Percentiles rank a stretch among this genome's conserved stretches.
These are phyloP conservation scores for Gymnothorax javanicus DNA, from an alignment of 2,797 vertebrate genomes.

Conservation along the genomic window DNA sequence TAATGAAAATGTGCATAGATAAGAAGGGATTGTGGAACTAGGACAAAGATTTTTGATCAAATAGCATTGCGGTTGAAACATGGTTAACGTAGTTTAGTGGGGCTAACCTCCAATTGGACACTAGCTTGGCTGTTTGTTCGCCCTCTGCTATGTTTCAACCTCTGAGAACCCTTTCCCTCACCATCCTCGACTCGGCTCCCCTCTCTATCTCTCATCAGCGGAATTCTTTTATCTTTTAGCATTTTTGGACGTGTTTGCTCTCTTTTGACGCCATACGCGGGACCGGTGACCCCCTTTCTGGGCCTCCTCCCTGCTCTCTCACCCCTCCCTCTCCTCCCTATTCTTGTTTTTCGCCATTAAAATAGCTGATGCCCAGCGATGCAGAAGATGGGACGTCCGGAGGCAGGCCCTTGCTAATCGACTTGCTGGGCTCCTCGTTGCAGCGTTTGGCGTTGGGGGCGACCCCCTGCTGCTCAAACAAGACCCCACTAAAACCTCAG, in stretches of 20 bases:
- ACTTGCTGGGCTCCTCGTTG: slow-evolving; percentile 3
- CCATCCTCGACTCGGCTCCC: too few species aligned
- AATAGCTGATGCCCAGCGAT: not conserved
- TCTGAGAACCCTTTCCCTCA: not conserved
- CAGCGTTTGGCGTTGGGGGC: not conserved
- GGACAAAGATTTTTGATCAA: not conserved
- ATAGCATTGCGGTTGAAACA: not conserved
- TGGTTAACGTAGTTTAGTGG: not conserved
- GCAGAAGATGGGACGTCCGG: slow-evolving; percentile 7
- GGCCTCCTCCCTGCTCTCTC: not conserved
- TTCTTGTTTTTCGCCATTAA: not conserved
- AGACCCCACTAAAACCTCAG: not conserved
- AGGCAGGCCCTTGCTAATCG: not conserved
- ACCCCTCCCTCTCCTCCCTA: not conserved
- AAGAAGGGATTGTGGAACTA: not conserved
- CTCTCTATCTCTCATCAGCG: too few species aligned
- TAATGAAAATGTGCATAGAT: too few species aligned
- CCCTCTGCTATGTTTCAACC: not conserved
- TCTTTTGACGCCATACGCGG: not conserved
- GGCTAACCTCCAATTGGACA: not conserved
- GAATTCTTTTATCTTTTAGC: not conserved
- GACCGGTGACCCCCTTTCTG: not conserved
- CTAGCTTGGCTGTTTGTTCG: not conserved
- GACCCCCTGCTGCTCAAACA: not conserved
- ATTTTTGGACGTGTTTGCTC: not conserved